Conservation (phyloP, 2,113 vertebrate species). For the Colaptes auratus region DNA sequence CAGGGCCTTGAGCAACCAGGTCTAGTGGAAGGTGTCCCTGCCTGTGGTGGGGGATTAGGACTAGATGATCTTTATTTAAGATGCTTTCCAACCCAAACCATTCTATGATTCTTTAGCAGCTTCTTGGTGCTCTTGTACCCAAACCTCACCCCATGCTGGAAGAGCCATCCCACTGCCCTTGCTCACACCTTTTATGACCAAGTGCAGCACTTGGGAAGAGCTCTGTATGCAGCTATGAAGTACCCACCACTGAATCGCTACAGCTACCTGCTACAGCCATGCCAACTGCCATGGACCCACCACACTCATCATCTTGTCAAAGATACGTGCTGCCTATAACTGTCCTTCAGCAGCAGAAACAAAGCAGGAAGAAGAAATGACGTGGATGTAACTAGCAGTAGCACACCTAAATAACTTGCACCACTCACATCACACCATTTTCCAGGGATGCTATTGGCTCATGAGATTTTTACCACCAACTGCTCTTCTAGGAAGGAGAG, state of each 20-base stretch:
- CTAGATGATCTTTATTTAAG: too few relatives aligned
- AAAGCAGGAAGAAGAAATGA: neutral
- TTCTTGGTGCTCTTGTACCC: neutral
- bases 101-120: neutral
- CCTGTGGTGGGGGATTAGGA: too few relatives aligned
- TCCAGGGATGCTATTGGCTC: neutral
- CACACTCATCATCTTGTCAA: accelerated
- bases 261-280: neutral
- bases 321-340: neutral
- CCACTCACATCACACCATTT: neutral
- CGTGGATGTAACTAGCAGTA: neutral
- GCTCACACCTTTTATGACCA: neutral
- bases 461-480: neutral
- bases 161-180: neutral
- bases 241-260: neutral
- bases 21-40: too few relatives aligned
- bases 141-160: neutral
- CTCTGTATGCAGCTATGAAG: accelerated
- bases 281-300: accelerated
- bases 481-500: neutral
- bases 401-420: accelerated
- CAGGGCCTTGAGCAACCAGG: too few relatives aligned
- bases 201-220: neutral
- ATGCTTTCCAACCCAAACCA: too few relatives aligned
- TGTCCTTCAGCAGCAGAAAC: neutral